Percentiles rank a stretch among this genome's conserved stretches.
phyloP scores from a whole-genome alignment of 2,113 vertebrate genomes.

The Paratilapia polleni region DNA sequence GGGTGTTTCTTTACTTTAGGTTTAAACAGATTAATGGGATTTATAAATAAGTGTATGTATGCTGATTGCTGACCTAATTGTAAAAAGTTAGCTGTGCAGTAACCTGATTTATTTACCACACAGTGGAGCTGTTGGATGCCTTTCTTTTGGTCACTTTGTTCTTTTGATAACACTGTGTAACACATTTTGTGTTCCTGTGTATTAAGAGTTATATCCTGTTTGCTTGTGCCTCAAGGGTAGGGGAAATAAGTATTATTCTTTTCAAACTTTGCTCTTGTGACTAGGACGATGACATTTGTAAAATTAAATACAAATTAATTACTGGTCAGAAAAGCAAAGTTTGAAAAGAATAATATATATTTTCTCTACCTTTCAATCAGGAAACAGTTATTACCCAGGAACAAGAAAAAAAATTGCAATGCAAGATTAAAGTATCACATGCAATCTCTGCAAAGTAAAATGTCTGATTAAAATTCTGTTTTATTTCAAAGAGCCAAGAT shows the following conservation, averaged over 20 bases:
- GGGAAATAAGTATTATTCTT: no score
- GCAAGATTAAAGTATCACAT: background rate
- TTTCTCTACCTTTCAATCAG: background rate
- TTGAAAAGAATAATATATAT: background rate
- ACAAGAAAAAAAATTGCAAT: background rate
- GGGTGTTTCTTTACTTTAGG: background rate
- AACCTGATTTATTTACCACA: slow-evolving; percentile 40
- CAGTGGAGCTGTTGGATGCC: slow-evolving; percentile 41
- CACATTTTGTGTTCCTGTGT: background rate
- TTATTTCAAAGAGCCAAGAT: slow-evolving; percentile 84
- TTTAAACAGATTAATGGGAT: background rate
- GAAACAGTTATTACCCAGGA: background rate
- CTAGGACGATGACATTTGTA: no score
- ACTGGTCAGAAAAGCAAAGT: background rate
- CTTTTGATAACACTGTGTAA: background rate
- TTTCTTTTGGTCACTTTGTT: background rate
- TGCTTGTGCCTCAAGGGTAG: no score
- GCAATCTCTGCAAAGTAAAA: background rate
- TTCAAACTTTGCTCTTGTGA: no score
- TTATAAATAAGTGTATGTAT: background rate
- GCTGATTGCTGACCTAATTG: background rate
- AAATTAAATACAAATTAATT: background rate
- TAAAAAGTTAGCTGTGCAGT: background rate
- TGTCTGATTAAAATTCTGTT: background rate
- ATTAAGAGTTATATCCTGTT: background rate